Evolutionary conservation across 2,797 vertebrate species (phyloP).

Genomic region (Trichosurus vulpecula): DNA sequence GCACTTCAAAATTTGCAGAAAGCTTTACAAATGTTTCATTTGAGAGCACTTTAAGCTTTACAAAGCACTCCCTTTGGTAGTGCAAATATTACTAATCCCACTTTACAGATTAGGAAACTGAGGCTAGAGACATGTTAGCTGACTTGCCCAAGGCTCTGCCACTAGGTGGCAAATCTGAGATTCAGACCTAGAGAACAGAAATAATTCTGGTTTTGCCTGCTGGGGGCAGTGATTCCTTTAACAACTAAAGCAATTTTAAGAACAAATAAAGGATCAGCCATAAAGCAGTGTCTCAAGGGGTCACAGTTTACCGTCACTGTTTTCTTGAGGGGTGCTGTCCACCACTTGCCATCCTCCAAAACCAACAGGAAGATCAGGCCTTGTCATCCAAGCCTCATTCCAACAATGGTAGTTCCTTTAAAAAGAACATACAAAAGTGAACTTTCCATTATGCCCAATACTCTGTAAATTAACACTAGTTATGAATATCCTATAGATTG

Average conservation of each 20-base stretch:
- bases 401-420: slow-evolving; percentile 98
- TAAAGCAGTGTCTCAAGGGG: background rate
- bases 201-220: background rate
- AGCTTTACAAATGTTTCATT: background rate
- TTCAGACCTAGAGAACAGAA: background rate
- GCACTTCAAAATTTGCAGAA: background rate
- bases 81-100: background rate
- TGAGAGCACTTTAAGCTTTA: background rate
- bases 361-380: slow-evolving; percentile 94
- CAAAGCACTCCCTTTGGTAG: background rate
- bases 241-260: background rate
- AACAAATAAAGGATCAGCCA: background rate
- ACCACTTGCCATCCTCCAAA: slow-evolving; percentile 98
- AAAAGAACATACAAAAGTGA: slow-evolving; percentile 56
- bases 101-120: background rate
- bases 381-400: slow-evolving; percentile 97
- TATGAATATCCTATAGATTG: rapidly evolving
- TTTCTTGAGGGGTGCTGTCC: slow-evolving; percentile 97
- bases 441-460: background rate
- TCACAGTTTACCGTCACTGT: slow-evolving; percentile 90
- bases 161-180: background rate
- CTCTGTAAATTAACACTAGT: background rate
- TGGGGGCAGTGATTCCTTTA: background rate
- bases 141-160: background rate
- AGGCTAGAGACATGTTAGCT: background rate